Percentiles rank a stretch among this genome's conserved stretches.
phyloP scores from a whole-genome alignment of 2,797 vertebrate genomes.

The Phyllotis vaccarum region DNA sequence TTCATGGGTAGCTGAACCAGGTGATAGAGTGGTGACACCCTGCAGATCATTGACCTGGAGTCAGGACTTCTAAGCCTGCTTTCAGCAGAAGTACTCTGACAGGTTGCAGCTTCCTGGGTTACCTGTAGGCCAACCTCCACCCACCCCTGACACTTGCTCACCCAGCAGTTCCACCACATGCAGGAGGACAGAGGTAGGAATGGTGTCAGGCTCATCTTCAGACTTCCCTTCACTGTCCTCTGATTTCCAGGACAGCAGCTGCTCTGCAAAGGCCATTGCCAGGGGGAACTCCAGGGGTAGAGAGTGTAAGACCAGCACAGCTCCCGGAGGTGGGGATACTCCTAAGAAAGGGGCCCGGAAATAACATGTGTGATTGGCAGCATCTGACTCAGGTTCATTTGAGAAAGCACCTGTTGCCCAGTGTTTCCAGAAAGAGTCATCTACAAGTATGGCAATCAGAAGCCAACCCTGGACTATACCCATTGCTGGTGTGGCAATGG shows the following conservation, averaged over 20 bases:
- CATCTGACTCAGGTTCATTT: neutral
- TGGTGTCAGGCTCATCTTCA: constrained; percentile 95
- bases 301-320: constrained; percentile 96
- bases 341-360: constrained; percentile 86
- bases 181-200: constrained; percentile 95
- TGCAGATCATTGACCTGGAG: neutral
- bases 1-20: neutral
- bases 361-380: neutral
- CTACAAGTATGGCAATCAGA: neutral
- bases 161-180: constrained; percentile 97
- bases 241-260: constrained; percentile 96
- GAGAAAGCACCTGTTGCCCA: neutral
- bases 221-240: constrained; percentile 91
- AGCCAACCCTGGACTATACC: neutral
- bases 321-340: constrained; percentile 97
- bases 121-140: neutral
- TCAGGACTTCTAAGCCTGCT: neutral
- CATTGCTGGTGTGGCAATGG: neutral
- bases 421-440: neutral
- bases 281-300: constrained; percentile 97
- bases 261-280: constrained; percentile 97
- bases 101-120: neutral
- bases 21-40: neutral
- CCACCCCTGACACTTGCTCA: constrained; percentile 81
- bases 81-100: neutral